Evolutionary conservation across 2,888 invertebrate species (phyloP).

Genomic region (Camptogramma bilineatum): DNA sequence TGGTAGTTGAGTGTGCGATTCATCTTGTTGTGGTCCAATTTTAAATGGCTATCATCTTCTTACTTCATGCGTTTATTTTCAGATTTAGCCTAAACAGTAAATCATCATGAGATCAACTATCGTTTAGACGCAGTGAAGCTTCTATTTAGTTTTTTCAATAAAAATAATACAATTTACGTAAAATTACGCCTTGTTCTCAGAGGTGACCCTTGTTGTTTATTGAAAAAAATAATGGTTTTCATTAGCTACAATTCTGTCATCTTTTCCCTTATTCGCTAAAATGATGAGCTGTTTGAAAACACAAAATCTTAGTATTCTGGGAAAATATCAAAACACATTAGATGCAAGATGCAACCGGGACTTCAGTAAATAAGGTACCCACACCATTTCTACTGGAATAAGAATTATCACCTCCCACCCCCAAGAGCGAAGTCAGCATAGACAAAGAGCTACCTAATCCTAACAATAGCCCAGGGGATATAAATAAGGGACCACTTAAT

Average conservation of each 20-base stretch:
- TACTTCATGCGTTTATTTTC: constrained; percentile 7
- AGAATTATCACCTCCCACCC: constrained; percentile 43
- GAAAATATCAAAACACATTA: not conserved
- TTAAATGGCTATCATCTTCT: constrained; percentile 29
- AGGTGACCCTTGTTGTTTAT: too few species aligned
- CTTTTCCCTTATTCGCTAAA: too few species aligned
- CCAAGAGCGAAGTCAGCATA: constrained; percentile 68
- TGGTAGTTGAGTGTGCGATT: constrained; percentile 46
- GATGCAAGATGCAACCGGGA: constrained; percentile 15
- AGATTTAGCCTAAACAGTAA: not conserved
- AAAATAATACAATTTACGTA: too few species aligned
- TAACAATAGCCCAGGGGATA: constrained; percentile 76
- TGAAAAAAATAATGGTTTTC: too few species aligned
- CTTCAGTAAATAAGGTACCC: constrained; percentile 22
- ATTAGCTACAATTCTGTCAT: too few species aligned
- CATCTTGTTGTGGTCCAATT: constrained; percentile 45
- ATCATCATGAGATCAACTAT: not conserved
- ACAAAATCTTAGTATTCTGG: too few species aligned
- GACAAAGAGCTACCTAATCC: constrained; percentile 76
- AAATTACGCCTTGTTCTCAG: too few species aligned
- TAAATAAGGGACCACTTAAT: constrained; percentile 81
- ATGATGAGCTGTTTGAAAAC: too few species aligned
- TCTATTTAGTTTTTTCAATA: too few species aligned
- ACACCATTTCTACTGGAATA: constrained; percentile 17
- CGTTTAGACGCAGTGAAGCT: too few species aligned